Percentiles rank a stretch among this genome's conserved stretches.
Conservation (phyloP, 2,888 invertebrate genomes). For the Calliscelio sp. region DNA sequence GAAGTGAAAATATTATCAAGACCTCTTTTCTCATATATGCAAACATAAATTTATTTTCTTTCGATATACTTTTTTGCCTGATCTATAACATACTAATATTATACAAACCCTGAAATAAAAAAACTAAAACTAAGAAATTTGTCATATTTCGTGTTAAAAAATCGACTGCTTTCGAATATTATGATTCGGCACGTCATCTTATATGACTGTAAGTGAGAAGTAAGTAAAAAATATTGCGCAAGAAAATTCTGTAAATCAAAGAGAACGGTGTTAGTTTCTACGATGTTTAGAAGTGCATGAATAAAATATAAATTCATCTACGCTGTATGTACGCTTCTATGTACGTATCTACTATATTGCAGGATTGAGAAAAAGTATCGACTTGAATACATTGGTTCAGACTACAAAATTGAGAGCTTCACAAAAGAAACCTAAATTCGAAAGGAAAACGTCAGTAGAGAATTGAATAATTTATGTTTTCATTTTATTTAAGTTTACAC, state of each 20-base stretch:
- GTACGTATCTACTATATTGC: constrained; percentile 57
- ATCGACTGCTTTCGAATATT: neutral
- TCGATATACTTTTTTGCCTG: constrained; percentile 14
- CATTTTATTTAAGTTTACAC: constrained; percentile 42
- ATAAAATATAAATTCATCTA: constrained; percentile 82
- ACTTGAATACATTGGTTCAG: constrained; percentile 62
- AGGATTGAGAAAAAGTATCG: constrained; percentile 61
- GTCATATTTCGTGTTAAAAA: neutral
- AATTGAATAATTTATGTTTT: constrained; percentile 49
- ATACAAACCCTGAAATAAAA: neutral
- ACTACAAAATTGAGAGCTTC: constrained; percentile 61
- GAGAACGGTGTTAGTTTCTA: constrained; percentile 53
- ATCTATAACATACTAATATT: constrained; percentile 9
- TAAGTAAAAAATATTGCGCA: constrained; percentile 38
- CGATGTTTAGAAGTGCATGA: constrained; percentile 75
- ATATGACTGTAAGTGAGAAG: constrained; percentile 19
- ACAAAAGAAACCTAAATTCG: constrained; percentile 61
- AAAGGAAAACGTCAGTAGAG: constrained; percentile 46
- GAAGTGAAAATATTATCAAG: constrained; percentile 55
- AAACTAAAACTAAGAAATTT: neutral
- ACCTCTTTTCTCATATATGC: constrained; percentile 29
- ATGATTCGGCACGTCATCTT: constrained; percentile 1
- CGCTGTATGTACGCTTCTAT: constrained; percentile 71
- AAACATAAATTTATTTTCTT: constrained; percentile 48
- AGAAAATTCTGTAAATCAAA: constrained; percentile 61